Base-by-base conservation (phyloP, 2,113 vertebrate genomes). In the Toxotes chatareus region DNA sequence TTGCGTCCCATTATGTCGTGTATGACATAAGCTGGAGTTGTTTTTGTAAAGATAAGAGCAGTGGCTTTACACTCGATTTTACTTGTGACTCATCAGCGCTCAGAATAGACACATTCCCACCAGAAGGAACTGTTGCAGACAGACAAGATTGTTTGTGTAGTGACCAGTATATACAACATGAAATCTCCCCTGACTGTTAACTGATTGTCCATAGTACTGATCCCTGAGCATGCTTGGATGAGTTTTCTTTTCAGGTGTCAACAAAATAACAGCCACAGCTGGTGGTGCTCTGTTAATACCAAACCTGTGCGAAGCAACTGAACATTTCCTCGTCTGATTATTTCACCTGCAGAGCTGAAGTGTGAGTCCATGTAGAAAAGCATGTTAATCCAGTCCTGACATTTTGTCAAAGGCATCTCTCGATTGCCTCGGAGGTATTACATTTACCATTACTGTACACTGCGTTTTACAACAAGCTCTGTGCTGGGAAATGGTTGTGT, bases 31-130 rank as follows among this genome's bases (percentile, higher is more conserved):
- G 46, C 21, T 53, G 40, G 38, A 34, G 40, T 56, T n/a, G 13
- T 59, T 27, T 13, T 31, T 19, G 27, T 67, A 5, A 60, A 57
- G 56, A 10, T 47, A 3, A 68, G 36, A 49, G 34, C 27, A 7
- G 40, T 11, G 72, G 47, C 44, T 81, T 62, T 59, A 76, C 38
- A 10, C 66, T 34, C 32, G 62, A 69, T 32, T 73, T 65, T 19
- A 60, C 13, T 32, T 40, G 55, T 86, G 78, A 87, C 56, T 84
- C 76, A 81, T 67, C 75, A 69, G 21, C 31, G 11, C 70, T 69
- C 36, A 75, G 61, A 86, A 83, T 21, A 42, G 78, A 76, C 16
- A 16, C 4, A 27, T 42, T 32, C 27, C 65, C 40, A 42, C 40
- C 60, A n/a, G 40, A 59, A 64, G 53, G 46, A 72, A 53, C 31